A percentile compares a stretch with the other conserved stretches of the same genome.
Evolutionary conservation across 2,888 invertebrate genomes (phyloP).

Genomic region (Athripsodes cinereus): DNA sequence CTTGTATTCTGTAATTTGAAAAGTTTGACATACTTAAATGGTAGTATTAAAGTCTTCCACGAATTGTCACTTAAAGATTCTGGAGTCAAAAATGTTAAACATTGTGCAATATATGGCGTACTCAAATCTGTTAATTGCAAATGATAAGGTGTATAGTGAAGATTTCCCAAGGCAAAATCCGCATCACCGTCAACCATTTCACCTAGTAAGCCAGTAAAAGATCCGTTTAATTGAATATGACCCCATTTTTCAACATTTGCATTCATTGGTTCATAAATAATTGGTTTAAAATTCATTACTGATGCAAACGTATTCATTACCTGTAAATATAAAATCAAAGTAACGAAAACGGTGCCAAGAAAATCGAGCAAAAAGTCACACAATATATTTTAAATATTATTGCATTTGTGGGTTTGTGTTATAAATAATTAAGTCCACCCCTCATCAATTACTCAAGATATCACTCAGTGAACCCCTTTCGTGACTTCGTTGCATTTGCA

Average conservation of each 20-base stretch:
- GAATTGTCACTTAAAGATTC: conserved; percentile 75
- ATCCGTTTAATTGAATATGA: conserved; percentile 53
- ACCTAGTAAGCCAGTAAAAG: conserved; percentile 65
- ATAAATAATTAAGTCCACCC: too few species aligned
- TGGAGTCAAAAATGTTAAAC: conserved; percentile 77
- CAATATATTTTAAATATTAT: too few species aligned
- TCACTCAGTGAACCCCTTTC: too few species aligned
- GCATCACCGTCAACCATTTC: conserved; percentile 65
- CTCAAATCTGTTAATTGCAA: conserved; percentile 66
- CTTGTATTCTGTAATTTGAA: background rate
- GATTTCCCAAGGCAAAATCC: conserved; percentile 69
- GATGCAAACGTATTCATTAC: conserved; percentile 59
- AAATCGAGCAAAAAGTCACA: too few species aligned
- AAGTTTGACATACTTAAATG: conserved; percentile 58
- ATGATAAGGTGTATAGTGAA: conserved; percentile 67
- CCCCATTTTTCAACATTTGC: conserved; percentile 65
- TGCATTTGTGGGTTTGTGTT: too few species aligned
- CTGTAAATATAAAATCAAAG: conserved; percentile 39
- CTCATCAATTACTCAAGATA: too few species aligned
- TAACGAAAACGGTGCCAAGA: too few species aligned
- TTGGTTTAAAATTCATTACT: conserved; percentile 65
- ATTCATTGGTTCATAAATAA: conserved; percentile 60
- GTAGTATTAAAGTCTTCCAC: conserved; percentile 76
- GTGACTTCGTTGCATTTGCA: too few species aligned
- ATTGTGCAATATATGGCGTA: conserved; percentile 73